Evolutionary conservation across 2,113 vertebrate species (phyloP).

Genomic region (Vidua chalybeata): DNA sequence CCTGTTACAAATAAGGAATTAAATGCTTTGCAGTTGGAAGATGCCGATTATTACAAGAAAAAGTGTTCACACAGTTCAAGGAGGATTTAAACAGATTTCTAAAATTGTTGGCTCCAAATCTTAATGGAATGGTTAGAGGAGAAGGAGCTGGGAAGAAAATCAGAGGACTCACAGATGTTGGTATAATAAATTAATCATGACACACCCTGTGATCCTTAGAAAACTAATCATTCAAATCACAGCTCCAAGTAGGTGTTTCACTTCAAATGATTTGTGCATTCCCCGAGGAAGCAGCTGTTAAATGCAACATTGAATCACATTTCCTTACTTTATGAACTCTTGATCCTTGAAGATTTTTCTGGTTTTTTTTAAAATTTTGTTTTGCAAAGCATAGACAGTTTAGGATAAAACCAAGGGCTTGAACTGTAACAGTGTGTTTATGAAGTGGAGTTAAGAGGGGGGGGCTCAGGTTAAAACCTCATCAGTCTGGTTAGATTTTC

Average conservation of each 20-base stretch:
- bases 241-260: not conserved
- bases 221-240: not conserved
- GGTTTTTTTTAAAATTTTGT: not conserved
- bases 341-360: not conserved
- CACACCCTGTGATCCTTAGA: slow-evolving; percentile 38
- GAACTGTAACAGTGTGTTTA: not conserved
- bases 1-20: not conserved
- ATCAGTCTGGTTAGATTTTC: not conserved
- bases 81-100: not conserved
- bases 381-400: not conserved
- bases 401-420: not conserved
- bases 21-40: not conserved
- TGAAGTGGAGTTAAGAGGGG: not conserved
- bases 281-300: not conserved
- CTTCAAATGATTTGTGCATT: not conserved
- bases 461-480: not conserved
- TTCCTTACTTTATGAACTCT: not conserved
- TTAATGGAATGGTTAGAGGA: not conserved
- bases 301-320: not conserved
- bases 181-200: not conserved
- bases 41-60: not conserved
- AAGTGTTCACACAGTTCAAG: not conserved
- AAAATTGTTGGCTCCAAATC: not conserved
- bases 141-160: slow-evolving; percentile 14
- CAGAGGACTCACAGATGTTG: slow-evolving; percentile 2